Evolutionary conservation across 2,113 vertebrate species (phyloP), one percentile per base, ranked within the genome.

Genomic region (Prochilodus magdalenae): DNA sequence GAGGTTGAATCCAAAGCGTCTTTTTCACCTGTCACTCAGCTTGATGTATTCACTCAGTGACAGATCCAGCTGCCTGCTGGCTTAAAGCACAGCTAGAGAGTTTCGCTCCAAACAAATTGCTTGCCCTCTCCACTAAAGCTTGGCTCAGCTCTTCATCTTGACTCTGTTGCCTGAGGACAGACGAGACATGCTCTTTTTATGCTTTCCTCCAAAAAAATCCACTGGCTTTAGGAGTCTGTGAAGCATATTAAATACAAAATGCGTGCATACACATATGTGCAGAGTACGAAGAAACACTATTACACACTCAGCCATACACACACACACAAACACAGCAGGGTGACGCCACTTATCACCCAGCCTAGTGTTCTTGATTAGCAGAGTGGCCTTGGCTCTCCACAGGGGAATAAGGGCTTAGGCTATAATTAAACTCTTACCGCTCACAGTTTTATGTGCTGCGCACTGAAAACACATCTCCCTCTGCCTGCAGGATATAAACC

Each of bases 41-140:
- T 87, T 94, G 90, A 93, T 91, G 86, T 91, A 91, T 92, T 91
- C 88, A 92, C 91, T 89, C 89, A 87, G 83, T 89, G 91, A 94
- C 90, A 91, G 89, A 88, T 84, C 83, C 90, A 90, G 90, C 89
- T 92, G 66, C 81, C 89, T 92, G 66, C 81, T 86, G 59, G 89
- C 89, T 91, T 89, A 87, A 81, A 84, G 73, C 80, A 81, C 88
- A 83, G 74, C 72, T 81, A 87, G 73, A 53, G n/a, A 30, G 30
- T 63, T 26, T 59, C 47, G 70, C 85, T 90, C 84, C 60, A 66
- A 88, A 90, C 90, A 91, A 88, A 92, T 89, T 89, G 91, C 86
- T 82, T 57, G 53, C 81, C 89, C 82, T 87, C 88, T 85, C 75
- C 84, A 86, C 87, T 88, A 87, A 86, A 87, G 83, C 86, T 81